phyloP scores from a whole-genome alignment of 2,797 vertebrate genomes.

The Coccyzus lansbergi region DNA sequence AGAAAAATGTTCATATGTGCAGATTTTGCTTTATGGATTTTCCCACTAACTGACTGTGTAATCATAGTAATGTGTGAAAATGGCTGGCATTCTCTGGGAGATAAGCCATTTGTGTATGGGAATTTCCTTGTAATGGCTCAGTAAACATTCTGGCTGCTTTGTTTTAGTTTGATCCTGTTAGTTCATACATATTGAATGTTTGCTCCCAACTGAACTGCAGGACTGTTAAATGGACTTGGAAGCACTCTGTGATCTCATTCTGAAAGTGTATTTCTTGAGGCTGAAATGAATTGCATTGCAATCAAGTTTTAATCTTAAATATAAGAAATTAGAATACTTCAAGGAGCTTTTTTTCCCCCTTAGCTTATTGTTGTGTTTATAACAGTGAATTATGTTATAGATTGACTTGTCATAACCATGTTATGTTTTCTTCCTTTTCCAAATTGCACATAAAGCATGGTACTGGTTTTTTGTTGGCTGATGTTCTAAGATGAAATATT shows the following conservation, averaged over 20 bases:
- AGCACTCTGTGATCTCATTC: neutral
- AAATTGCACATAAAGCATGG: accelerated
- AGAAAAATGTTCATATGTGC: accelerated
- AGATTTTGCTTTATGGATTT: neutral
- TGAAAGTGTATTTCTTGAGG: neutral
- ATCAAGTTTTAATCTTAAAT: neutral
- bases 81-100: neutral
- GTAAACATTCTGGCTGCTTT: neutral
- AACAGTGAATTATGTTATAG: neutral
- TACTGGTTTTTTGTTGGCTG: neutral
- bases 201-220: neutral
- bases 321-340: neutral
- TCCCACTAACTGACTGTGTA: neutral
- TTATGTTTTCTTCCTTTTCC: neutral
- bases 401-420: neutral
- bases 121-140: neutral
- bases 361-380: neutral
- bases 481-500: neutral
- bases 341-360: neutral
- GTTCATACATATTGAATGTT: neutral
- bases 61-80: neutral
- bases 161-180: neutral
- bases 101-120: neutral
- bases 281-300: neutral
- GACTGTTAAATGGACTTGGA: neutral